These are phyloP conservation scores for Luscinia megarhynchos DNA, from an alignment of 2,797 vertebrate species.

Conservation along the genomic window DNA sequence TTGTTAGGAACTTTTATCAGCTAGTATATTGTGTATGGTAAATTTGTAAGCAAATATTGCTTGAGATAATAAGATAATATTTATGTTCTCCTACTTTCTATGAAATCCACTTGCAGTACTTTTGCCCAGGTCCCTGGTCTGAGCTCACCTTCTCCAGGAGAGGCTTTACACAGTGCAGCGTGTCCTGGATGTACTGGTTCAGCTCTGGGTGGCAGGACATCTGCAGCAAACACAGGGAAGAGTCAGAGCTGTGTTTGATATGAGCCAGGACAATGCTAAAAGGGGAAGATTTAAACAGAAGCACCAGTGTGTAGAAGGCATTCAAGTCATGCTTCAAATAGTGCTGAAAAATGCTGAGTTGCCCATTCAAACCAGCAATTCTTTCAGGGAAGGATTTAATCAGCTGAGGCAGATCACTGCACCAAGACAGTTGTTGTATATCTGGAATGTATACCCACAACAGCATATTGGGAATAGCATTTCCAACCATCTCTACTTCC, in stretches of 20 bases:
- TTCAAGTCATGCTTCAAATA: background rate
- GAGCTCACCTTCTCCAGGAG: conserved; percentile 94
- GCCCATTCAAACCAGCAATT: background rate
- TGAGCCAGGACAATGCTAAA: background rate
- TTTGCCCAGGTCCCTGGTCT: accelerated
- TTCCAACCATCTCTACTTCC: background rate
- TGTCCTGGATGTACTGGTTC: conserved; percentile 98
- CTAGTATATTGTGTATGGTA: background rate
- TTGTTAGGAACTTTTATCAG: background rate
- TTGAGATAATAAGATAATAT: background rate
- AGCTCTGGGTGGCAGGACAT: conserved; percentile 98
- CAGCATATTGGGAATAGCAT: background rate
- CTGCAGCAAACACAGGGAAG: conserved; percentile 71
- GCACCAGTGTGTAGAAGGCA: background rate
- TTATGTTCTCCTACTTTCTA: background rate
- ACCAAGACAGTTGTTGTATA: background rate
- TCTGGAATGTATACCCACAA: background rate
- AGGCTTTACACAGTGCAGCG: conserved; percentile 93
- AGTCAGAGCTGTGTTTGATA: background rate
- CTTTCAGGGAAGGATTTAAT: background rate
- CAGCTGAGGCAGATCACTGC: background rate
- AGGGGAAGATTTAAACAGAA: background rate
- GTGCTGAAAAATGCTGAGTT: background rate
- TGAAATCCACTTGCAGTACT: background rate
- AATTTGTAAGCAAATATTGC: background rate